Percentiles rank a stretch among this genome's conserved stretches.
phyloP scores from a whole-genome alignment of 1,140 invertebrate species.

The Capitella teleta region DNA sequence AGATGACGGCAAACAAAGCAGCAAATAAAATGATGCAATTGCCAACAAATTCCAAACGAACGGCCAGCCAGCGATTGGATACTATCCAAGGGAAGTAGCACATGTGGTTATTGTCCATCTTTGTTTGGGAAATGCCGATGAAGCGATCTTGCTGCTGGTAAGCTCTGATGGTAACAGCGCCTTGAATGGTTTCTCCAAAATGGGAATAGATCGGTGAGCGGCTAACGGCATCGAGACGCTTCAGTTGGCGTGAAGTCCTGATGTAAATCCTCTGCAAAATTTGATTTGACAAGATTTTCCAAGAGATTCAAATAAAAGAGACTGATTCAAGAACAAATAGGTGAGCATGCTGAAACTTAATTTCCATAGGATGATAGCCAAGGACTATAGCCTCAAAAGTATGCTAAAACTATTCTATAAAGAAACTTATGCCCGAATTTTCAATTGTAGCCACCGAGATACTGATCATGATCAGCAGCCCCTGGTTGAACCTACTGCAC shows the following conservation, averaged over 20 bases:
- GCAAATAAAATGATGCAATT: slow-evolving; percentile 47
- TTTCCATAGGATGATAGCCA: too few relatives aligned
- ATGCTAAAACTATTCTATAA: too few relatives aligned
- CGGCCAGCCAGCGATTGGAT: slow-evolving; percentile 65
- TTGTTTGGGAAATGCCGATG: slow-evolving; percentile 41
- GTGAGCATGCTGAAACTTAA: too few relatives aligned
- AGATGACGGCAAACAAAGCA: slow-evolving; percentile 46
- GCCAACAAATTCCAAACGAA: slow-evolving; percentile 70
- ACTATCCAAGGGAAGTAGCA: slow-evolving; percentile 23
- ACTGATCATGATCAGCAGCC: too few relatives aligned
- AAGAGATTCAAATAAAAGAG: too few relatives aligned
- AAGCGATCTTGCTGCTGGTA: slow-evolving; percentile 43
- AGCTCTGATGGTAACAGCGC: slow-evolving; percentile 35
- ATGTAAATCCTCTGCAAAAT: slow-evolving; percentile 10
- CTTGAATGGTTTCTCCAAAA: slow-evolving; percentile 48
- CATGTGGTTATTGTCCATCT: slow-evolving; percentile 47
- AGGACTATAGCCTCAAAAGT: too few relatives aligned
- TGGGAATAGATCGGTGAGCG: slow-evolving; percentile 6
- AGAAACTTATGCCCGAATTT: too few relatives aligned
- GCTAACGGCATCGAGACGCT: slow-evolving; percentile 3
- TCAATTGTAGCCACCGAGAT: too few relatives aligned
- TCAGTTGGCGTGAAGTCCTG: slow-evolving; percentile 4
- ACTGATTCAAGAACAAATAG: too few relatives aligned
- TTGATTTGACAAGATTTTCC: slow-evolving; percentile 4
- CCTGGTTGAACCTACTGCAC: too few relatives aligned